Percentiles rank a stretch among this genome's conserved stretches.
Evolutionary conservation across 2,797 vertebrate species (phyloP).

Genomic region (Novumbra hubbsi): DNA sequence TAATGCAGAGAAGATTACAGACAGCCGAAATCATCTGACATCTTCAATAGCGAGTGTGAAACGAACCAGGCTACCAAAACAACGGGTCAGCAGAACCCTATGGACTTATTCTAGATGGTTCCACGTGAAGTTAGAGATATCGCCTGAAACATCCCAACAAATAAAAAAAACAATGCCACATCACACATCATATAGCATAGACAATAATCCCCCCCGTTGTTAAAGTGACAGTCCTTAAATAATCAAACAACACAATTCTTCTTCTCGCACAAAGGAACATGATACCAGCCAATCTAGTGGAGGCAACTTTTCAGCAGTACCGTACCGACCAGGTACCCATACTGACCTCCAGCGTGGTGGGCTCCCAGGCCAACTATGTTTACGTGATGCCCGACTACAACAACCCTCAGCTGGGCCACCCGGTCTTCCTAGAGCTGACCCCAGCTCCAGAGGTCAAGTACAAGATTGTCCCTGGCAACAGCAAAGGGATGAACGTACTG

Average conservation of each 20-base stretch:
- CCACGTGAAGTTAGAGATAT: neutral
- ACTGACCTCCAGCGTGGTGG: slow-evolving; percentile 58
- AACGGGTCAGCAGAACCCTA: neutral
- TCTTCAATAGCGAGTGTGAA: neutral
- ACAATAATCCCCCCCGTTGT: neutral
- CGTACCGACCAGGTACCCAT: slow-evolving; percentile 82
- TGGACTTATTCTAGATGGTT: neutral
- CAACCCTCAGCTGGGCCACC: slow-evolving; percentile 78
- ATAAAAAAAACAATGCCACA: neutral
- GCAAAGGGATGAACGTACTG: slow-evolving; percentile 87
- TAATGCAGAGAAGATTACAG: neutral
- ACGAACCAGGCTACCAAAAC: neutral
- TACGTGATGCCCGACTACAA: slow-evolving; percentile 85
- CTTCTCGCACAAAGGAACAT: slow-evolving; percentile 77
- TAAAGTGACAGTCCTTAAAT: neutral
- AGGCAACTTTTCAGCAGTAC: slow-evolving; percentile 90
- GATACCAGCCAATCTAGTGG: slow-evolving; percentile 88
- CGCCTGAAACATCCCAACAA: neutral
- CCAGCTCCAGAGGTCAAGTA: slow-evolving; percentile 82
- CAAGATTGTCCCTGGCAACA: slow-evolving; percentile 79
- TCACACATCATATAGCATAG: neutral
- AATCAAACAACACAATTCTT: neutral
- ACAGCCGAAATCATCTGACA: neutral
- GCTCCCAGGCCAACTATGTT: slow-evolving; percentile 78
- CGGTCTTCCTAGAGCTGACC: slow-evolving; percentile 83